A percentile compares a stretch with the other conserved stretches of the same genome.
phyloP scores from a whole-genome alignment of 2,888 invertebrate species.

The Melanchra persicariae region DNA sequence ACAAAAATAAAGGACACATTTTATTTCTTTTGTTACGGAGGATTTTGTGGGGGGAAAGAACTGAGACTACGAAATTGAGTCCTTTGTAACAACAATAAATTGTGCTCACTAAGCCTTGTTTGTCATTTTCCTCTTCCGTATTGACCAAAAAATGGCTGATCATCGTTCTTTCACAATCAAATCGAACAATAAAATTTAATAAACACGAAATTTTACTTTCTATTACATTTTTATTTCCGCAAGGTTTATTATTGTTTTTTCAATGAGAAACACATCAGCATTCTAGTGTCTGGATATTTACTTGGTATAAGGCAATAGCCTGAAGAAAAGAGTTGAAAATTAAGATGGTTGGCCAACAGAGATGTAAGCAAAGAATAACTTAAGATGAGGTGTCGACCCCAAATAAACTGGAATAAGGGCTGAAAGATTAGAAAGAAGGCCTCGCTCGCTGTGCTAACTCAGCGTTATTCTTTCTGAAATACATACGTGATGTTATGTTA shows the following conservation, averaged over 20 bases:
- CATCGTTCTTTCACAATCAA: constrained; percentile 9
- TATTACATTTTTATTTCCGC: no score
- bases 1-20: background rate
- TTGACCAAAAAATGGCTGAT: constrained; percentile 7
- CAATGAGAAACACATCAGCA: no score
- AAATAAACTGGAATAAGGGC: no score
- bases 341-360: no score
- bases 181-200: background rate
- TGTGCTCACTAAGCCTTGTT: constrained; percentile 35
- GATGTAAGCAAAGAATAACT: background rate
- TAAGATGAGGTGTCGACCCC: background rate
- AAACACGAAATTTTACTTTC: no score
- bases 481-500: background rate
- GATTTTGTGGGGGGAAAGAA: constrained; percentile 14
- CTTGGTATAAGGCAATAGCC: no score
- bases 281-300: no score
- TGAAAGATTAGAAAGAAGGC: background rate
- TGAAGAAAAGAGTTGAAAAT: no score
- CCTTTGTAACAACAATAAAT: constrained; percentile 37
- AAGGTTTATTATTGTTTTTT: no score
- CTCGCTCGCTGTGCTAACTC: background rate
- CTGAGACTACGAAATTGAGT: constrained; percentile 28
- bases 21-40: constrained; percentile 18
- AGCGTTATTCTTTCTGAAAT: background rate
- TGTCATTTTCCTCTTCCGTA: constrained; percentile 24